A percentile compares a stretch with the other conserved stretches of the same genome.
Evolutionary conservation across 1,140 invertebrate species (phyloP).

Genomic region (Gryllus bimaculatus): DNA sequence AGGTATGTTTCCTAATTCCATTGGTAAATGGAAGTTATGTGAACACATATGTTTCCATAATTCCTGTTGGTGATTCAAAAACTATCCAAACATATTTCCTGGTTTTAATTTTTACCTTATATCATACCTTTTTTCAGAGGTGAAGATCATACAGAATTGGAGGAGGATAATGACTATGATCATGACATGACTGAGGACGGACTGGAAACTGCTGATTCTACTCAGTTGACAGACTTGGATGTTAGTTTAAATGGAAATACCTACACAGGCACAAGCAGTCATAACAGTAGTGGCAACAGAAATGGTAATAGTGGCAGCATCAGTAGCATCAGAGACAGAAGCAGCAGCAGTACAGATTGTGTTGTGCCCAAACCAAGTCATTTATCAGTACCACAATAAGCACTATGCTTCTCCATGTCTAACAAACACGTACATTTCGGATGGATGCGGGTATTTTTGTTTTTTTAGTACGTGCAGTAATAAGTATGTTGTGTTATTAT

Average conservation of each 20-base stretch:
- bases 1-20: no score
- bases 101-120: background rate
- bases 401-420: background rate
- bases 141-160: background rate
- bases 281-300: background rate
- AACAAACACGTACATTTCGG: constrained; percentile 11
- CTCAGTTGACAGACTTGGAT: constrained; percentile 7
- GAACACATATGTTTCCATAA: background rate
- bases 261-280: background rate
- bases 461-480: constrained; percentile 12
- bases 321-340: background rate
- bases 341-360: background rate
- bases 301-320: background rate
- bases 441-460: constrained; percentile 16
- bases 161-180: background rate
- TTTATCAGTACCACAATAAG: background rate
- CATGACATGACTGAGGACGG: background rate
- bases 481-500: constrained; percentile 5
- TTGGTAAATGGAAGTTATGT: background rate
- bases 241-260: background rate
- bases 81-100: background rate
- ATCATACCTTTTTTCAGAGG: no score
- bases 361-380: background rate
- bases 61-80: background rate
- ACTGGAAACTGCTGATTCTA: background rate